Evolutionary conservation across 2,888 invertebrate species (phyloP).

Genomic region (Conomelus anceps): DNA sequence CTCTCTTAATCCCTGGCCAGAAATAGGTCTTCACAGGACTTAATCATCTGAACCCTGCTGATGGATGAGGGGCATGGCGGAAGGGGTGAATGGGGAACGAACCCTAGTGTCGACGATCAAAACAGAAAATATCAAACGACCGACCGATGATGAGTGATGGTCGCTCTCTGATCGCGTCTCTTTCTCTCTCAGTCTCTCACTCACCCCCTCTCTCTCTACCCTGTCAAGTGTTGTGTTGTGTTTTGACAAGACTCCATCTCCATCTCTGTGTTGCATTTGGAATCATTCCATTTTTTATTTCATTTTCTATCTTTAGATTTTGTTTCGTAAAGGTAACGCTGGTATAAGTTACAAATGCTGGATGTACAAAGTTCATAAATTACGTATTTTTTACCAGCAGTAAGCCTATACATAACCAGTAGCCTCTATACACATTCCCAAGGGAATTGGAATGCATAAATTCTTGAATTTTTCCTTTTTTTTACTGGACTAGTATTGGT

Average conservation of each 20-base stretch:
- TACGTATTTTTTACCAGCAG: no score
- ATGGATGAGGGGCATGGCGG: no score
- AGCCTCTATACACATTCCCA: no score
- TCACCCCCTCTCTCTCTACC: not conserved
- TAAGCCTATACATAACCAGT: no score
- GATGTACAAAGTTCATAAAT: not conserved
- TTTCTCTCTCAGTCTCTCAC: not conserved
- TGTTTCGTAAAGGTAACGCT: not conserved
- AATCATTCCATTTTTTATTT: not conserved
- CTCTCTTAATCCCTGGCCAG: not conserved
- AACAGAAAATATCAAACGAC: not conserved
- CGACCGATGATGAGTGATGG: not conserved
- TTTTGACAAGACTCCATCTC: not conserved
- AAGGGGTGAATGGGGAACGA: not conserved
- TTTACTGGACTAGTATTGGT: no score
- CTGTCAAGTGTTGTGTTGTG: not conserved
- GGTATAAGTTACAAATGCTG: no score
- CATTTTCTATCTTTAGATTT: not conserved
- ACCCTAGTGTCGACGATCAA: not conserved
- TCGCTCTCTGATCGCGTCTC: no score
- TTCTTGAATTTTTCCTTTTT: no score
- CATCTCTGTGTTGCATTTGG: not conserved
- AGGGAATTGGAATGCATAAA: no score
- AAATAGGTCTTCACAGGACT: not conserved
- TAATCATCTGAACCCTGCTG: not conserved